Evolutionary conservation across 1,140 invertebrate genomes (phyloP).

Genomic region (Drosophila pruinosa): DNA sequence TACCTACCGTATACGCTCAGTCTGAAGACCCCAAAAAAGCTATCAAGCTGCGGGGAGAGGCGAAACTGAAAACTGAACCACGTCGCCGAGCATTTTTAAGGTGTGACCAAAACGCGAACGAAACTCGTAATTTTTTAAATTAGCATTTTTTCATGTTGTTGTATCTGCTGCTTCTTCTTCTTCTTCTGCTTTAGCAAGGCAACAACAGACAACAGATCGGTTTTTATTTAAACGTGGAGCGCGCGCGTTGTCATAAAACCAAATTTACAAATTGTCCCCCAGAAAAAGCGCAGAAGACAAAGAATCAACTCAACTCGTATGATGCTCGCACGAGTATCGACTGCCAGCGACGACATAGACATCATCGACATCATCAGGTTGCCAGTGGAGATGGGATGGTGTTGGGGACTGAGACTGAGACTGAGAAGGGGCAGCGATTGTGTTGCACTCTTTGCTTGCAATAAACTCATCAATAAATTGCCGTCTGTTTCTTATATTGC

Average conservation of each 20-base stretch:
- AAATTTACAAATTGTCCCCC: slow-evolving; percentile 82
- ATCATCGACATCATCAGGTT: slow-evolving; percentile 60
- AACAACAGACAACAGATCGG: neutral
- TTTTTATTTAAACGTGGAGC: slow-evolving; percentile 44
- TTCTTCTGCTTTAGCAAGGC: neutral
- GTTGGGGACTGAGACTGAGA: neutral
- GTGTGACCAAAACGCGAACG: slow-evolving; percentile 80
- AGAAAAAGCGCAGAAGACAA: slow-evolving; percentile 37
- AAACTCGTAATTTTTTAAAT: slow-evolving; percentile 82
- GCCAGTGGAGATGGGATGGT: too few relatives aligned
- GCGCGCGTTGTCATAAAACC: slow-evolving; percentile 73
- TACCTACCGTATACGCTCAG: slow-evolving; percentile 73
- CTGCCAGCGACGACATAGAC: slow-evolving; percentile 64
- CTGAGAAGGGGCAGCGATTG: neutral
- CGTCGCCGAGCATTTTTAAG: slow-evolving; percentile 67
- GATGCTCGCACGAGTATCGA: slow-evolving; percentile 5
- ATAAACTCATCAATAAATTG: slow-evolving; percentile 83
- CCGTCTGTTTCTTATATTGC: slow-evolving; percentile 59
- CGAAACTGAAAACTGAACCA: slow-evolving; percentile 16
- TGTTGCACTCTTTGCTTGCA: slow-evolving; percentile 58
- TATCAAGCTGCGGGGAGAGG: slow-evolving; percentile 1
- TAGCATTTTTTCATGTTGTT: slow-evolving; percentile 63
- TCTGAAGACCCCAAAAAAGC: slow-evolving; percentile 12
- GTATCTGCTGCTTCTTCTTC: neutral
- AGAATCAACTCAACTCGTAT: slow-evolving; percentile 74